Percentiles rank a stretch among this genome's conserved stretches.
Evolutionary conservation across 53 echinoderm and acorn worm species (phyloP).

Genomic region (Echinometra lucunter): DNA sequence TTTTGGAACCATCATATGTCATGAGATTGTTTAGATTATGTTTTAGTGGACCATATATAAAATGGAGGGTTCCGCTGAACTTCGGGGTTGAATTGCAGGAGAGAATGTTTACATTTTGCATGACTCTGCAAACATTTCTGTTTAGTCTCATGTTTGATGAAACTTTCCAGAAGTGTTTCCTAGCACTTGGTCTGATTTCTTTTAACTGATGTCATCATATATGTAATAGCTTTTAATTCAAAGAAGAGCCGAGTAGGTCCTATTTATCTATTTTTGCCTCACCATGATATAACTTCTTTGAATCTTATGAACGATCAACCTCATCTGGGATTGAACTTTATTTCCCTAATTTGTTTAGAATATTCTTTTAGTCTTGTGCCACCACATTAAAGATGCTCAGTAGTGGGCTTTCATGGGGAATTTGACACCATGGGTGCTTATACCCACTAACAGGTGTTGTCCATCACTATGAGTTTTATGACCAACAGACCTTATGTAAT

Average conservation of each 20-base stretch:
- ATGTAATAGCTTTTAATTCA: neutral
- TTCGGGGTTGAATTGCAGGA: neutral
- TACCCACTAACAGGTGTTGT: too few species aligned
- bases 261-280: neutral
- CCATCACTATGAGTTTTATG: too few species aligned
- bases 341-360: neutral
- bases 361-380: neutral
- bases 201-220: neutral
- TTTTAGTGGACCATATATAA: neutral
- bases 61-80: neutral
- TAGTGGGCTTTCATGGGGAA: too few species aligned
- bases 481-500: too few species aligned
- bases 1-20: neutral
- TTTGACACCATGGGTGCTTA: too few species aligned
- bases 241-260: neutral
- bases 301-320: neutral
- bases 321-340: neutral
- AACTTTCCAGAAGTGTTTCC: neutral
- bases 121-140: neutral
- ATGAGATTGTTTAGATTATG: neutral
- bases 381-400: too few species aligned
- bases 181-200: neutral
- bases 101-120: slow-evolving; percentile 32
- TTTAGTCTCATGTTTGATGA: neutral
- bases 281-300: neutral